phyloP scores from a whole-genome alignment of 2,113 vertebrate genomes.

The Daubentonia madagascariensis region DNA sequence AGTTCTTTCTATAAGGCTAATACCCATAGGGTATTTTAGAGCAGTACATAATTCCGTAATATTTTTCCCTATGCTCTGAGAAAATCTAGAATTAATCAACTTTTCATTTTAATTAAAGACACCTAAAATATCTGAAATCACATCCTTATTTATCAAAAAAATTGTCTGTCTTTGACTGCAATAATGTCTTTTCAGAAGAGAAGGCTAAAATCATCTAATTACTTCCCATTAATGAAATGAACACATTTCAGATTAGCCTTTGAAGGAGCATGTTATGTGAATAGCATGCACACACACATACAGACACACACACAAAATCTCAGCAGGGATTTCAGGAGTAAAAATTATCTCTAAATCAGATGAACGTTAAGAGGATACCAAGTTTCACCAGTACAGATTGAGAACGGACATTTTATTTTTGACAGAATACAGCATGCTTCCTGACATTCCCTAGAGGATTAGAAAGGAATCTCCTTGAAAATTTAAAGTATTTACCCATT shows the following conservation, averaged over 20 bases:
- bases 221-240: neutral
- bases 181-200: neutral
- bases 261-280: neutral
- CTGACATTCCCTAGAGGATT: neutral
- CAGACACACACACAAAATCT: neutral
- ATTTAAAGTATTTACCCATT: neutral
- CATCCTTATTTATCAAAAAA: neutral
- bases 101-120: conserved; percentile 15
- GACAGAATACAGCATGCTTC: fast-evolving
- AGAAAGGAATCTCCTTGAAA: neutral
- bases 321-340: neutral
- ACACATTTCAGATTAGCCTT: neutral
- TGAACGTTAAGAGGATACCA: neutral
- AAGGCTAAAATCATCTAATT: neutral
- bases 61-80: neutral
- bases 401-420: neutral
- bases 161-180: neutral
- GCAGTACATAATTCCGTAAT: neutral
- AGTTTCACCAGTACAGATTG: neutral
- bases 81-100: neutral
- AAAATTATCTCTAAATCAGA: neutral
- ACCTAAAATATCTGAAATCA: neutral
- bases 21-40: neutral
- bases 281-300: neutral
- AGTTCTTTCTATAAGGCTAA: neutral